phyloP scores from a whole-genome alignment of 2,888 invertebrate genomes.

The Caenorhabditis virilis region DNA sequence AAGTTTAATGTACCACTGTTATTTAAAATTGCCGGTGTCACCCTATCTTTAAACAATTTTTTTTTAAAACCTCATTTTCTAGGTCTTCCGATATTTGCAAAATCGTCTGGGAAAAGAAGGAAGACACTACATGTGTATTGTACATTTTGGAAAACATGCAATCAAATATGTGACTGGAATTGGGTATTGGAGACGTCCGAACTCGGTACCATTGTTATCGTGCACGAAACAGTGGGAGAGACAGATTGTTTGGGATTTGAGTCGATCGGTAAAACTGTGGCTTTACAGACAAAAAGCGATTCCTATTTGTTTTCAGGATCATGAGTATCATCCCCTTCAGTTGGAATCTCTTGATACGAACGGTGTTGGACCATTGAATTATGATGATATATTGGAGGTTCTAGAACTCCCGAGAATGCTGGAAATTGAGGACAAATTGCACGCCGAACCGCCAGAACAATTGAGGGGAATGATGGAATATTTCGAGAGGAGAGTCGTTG shows the following conservation, averaged over 20 bases:
- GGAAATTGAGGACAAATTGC: conserved; percentile 6
- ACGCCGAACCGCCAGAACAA: neutral
- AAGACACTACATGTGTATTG: conserved; percentile 42
- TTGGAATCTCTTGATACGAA: conserved; percentile 22
- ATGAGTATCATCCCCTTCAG: conserved; percentile 30
- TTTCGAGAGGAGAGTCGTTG: too few relatives aligned
- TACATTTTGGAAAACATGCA: conserved; percentile 39
- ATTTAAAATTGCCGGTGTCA: too few relatives aligned
- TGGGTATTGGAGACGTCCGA: conserved; percentile 21
- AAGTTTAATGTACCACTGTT: neutral
- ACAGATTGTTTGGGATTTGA: conserved; percentile 29
- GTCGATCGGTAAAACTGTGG: too few relatives aligned
- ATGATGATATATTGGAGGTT: conserved; percentile 16
- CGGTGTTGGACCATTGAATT: conserved; percentile 16
- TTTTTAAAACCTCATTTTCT: conserved; percentile 1
- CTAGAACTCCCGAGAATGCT: conserved; percentile 14
- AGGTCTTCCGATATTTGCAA: conserved; percentile 23
- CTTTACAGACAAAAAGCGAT: too few relatives aligned
- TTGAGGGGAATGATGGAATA: too few relatives aligned
- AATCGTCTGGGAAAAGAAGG: conserved; percentile 35
- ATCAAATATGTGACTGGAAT: conserved; percentile 27
- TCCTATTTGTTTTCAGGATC: too few relatives aligned
- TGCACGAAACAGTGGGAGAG: conserved; percentile 33
- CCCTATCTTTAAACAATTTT: neutral
- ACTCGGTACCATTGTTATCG: conserved; percentile 15